These are phyloP conservation scores for Gallinago jamesoni DNA, from an alignment of 2,113 vertebrate species.

Conservation along the genomic window DNA sequence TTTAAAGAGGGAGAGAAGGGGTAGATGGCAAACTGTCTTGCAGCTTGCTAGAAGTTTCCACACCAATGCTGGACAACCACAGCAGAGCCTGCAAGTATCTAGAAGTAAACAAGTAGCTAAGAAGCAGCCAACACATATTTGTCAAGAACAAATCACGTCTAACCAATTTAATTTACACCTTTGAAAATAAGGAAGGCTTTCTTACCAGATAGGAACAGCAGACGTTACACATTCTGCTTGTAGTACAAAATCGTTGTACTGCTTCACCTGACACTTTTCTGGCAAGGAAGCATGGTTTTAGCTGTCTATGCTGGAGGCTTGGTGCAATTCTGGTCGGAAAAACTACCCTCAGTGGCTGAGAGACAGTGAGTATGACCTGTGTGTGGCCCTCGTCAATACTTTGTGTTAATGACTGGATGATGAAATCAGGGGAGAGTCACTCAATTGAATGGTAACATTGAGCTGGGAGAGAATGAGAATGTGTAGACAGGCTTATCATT, in stretches of 20 bases:
- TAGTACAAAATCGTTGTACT: neutral
- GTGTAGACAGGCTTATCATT: neutral
- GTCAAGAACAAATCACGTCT: neutral
- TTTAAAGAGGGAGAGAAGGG: neutral
- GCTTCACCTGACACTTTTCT: neutral
- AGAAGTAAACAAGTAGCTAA: neutral
- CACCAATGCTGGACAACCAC: neutral
- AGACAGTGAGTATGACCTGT: neutral
- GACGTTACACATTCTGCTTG: neutral
- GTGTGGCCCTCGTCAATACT: neutral
- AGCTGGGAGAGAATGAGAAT: neutral
- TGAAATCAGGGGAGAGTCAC: neutral
- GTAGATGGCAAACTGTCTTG: neutral
- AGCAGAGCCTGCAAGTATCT: neutral
- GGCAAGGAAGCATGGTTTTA: neutral
- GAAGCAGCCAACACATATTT: neutral
- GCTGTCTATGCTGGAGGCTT: neutral
- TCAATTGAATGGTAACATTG: neutral
- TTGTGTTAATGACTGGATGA: neutral
- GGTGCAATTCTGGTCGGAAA: neutral
- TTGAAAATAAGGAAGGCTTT: neutral
- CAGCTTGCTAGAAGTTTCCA: neutral
- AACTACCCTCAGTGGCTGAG: neutral
- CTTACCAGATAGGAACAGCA: neutral
- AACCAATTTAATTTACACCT: neutral